A percentile compares a stretch with the other conserved stretches of the same genome.
Conservation (phyloP, 2,888 invertebrate species). For the Syritta pipiens region DNA sequence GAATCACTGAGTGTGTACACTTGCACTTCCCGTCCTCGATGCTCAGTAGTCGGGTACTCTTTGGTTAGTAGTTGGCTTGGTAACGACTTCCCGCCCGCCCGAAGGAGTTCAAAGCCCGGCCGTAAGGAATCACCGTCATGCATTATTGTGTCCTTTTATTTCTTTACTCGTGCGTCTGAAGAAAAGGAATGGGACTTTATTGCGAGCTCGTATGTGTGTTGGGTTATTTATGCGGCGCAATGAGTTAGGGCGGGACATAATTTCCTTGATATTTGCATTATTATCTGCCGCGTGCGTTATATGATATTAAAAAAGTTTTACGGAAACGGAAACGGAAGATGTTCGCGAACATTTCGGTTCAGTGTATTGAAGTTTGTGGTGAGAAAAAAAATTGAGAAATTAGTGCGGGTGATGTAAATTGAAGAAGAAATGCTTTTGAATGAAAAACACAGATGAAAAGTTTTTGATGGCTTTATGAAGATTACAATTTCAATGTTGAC, state of each 20-base stretch:
- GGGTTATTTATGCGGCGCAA: conserved; percentile 54
- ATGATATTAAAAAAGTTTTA: conserved; percentile 64
- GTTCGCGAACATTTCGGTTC: too few relatives aligned
- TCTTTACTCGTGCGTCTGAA: too few relatives aligned
- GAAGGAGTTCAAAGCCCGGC: conserved; percentile 66
- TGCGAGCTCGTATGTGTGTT: conserved; percentile 48
- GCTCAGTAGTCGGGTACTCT: too few relatives aligned
- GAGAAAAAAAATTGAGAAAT: too few relatives aligned
- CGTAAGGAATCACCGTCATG: conserved; percentile 66
- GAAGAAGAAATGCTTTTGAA: too few relatives aligned
- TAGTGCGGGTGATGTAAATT: too few relatives aligned
- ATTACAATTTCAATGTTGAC: too few relatives aligned
- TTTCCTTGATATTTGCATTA: conserved; percentile 68
- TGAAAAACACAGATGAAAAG: too few relatives aligned
- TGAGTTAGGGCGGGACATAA: conserved; percentile 66
- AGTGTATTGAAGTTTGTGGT: too few relatives aligned
- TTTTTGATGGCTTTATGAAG: too few relatives aligned
- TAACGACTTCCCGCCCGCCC: conserved; percentile 41
- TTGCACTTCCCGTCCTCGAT: conserved; percentile 32
- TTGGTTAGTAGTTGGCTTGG: conserved; percentile 37
- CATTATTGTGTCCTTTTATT: conserved; percentile 66
- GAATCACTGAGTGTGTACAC: conserved; percentile 57
- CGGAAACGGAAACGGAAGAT: conserved; percentile 27
- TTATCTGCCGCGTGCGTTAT: conserved; percentile 47
- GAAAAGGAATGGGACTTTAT: conserved; percentile 25